Conservation (phyloP, 1,140 invertebrate genomes). For the Adelges cooleyi region DNA sequence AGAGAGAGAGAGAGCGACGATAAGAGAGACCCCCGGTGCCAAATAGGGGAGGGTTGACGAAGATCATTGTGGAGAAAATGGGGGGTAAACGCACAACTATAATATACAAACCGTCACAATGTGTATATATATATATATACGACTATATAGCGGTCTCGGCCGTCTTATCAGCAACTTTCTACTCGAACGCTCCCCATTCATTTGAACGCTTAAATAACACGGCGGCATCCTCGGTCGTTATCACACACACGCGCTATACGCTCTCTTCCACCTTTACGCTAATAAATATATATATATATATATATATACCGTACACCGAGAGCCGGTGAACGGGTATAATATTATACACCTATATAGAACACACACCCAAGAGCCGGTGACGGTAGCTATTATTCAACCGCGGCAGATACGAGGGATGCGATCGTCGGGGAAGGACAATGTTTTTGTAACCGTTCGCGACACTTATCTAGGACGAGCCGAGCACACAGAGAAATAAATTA, state of each 20-base stretch:
- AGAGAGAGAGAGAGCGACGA: not conserved
- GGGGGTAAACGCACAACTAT: not conserved
- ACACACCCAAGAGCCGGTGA: not conserved
- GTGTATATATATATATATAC: too few species aligned
- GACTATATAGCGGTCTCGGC: too few species aligned
- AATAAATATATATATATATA: not conserved
- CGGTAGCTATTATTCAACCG: conserved; percentile 10
- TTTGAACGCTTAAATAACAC: conserved; percentile 7
- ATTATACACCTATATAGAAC: not conserved
- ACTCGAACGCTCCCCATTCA: conserved; percentile 24
- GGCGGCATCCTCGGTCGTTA: conserved; percentile 21
- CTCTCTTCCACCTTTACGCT: too few species aligned
- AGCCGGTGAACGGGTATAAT: not conserved
- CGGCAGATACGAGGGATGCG: not conserved
- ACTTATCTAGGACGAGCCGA: too few species aligned
- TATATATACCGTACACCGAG: not conserved
- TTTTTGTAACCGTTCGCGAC: conserved; percentile 6
- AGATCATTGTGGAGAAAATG: too few species aligned
- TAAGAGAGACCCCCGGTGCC: not conserved
- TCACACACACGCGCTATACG: conserved; percentile 9
- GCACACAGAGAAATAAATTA: too few species aligned
- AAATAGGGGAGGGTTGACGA: not conserved
- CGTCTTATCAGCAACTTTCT: conserved; percentile 29
- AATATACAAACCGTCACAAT: not conserved
- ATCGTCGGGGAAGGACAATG: not conserved